These are phyloP conservation scores for Mesochorus sp. DNA, from an alignment of 2,888 invertebrate genomes.

Conservation along the genomic window DNA sequence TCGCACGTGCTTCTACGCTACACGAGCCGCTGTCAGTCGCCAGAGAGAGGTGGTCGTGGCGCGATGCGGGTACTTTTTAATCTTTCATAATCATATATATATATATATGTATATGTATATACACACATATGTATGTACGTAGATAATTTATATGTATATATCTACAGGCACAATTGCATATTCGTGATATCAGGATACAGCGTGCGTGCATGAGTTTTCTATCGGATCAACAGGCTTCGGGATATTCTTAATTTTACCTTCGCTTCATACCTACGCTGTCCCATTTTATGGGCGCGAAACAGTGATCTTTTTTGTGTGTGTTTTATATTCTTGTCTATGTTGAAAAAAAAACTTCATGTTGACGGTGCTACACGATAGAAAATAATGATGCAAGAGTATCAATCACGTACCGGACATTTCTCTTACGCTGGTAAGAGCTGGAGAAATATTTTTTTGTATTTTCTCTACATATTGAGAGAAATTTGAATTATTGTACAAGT, in stretches of 20 bases:
- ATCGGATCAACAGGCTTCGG: neutral
- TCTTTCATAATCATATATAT: constrained; percentile 53
- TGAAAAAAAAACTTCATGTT: too few relatives aligned
- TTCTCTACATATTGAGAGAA: too few relatives aligned
- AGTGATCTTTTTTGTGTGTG: neutral
- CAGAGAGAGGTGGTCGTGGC: constrained; percentile 63
- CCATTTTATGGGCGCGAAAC: neutral
- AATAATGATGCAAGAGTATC: too few relatives aligned
- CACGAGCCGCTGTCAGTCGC: constrained; percentile 66
- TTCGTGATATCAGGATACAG: neutral
- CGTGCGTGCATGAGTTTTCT: constrained; percentile 4
- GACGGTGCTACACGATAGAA: too few relatives aligned
- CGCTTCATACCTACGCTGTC: neutral
- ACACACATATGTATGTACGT: neutral
- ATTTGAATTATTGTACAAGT: too few relatives aligned
- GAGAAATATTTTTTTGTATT: too few relatives aligned
- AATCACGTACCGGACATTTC: too few relatives aligned
- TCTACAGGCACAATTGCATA: too few relatives aligned
- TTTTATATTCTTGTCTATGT: too few relatives aligned
- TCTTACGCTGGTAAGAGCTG: too few relatives aligned
- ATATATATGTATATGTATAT: neutral
- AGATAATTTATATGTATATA: neutral
- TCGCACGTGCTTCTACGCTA: constrained; percentile 69
- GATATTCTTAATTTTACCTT: neutral
- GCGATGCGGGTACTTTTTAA: constrained; percentile 64